Conservation (phyloP, 2,797 vertebrate genomes). For the Podarcis siculus region DNA sequence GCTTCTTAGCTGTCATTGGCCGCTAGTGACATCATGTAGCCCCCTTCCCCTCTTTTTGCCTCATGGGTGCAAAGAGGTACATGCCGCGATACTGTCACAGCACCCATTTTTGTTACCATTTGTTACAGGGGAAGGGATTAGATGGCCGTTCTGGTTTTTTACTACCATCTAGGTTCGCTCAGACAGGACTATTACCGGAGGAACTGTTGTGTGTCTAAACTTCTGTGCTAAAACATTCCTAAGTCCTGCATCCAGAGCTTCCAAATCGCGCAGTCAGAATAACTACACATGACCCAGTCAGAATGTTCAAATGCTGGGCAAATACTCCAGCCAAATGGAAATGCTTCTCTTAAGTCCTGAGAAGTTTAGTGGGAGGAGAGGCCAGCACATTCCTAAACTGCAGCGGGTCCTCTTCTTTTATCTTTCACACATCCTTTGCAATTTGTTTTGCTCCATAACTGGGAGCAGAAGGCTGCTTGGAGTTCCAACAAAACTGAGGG, state of each 20-base stretch:
- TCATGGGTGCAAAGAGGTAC: not conserved
- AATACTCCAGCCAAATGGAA: not conserved
- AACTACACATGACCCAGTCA: not conserved
- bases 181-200: not conserved
- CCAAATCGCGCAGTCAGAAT: not conserved
- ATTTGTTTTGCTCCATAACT: not conserved
- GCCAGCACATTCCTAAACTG: not conserved
- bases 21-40: not conserved
- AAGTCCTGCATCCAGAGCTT: not conserved
- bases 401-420: not conserved
- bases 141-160: not conserved
- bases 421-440: not conserved
- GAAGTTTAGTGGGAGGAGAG: not conserved
- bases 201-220: not conserved
- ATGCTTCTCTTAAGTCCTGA: not conserved
- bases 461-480: not conserved
- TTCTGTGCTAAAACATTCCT: not conserved
- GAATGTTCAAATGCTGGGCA: not conserved
- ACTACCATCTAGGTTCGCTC: not conserved
- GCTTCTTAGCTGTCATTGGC: not conserved
- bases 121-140: not conserved
- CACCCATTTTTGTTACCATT: not conserved
- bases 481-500: no score
- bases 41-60: not conserved
- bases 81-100: not conserved